Conservation (phyloP, 2,113 vertebrate species). For the Gymnocephalus cernua region DNA sequence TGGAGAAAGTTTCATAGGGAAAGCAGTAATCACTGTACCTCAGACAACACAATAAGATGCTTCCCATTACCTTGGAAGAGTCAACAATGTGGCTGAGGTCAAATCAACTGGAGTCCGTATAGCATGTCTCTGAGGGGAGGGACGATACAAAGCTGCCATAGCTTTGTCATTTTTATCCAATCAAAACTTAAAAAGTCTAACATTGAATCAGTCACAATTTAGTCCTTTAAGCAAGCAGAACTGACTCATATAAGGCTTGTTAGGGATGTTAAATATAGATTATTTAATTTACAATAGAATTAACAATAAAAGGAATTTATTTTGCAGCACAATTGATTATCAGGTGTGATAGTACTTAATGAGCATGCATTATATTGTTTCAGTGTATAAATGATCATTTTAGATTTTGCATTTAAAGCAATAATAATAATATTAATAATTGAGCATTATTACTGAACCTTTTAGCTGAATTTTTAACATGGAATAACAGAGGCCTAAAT, state of each 20-base stretch:
- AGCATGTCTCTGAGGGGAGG: constrained; percentile 42
- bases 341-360: neutral
- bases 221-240: neutral
- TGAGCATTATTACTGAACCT: neutral
- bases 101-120: constrained; percentile 58
- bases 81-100: constrained; percentile 70
- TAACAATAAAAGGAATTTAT: neutral
- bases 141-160: constrained; percentile 34
- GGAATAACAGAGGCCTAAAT: constrained; percentile 3
- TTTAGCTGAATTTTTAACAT: neutral
- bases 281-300: neutral
- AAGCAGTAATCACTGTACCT: constrained; percentile 66
- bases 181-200: constrained; percentile 26
- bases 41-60: constrained; percentile 76
- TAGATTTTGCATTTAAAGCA: neutral
- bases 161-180: constrained; percentile 23
- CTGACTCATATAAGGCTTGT: neutral
- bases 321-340: constrained; percentile 6
- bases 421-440: neutral
- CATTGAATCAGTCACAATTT: neutral
- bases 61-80: constrained; percentile 74
- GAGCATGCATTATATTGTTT: neutral
- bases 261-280: neutral
- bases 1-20: constrained; percentile 74
- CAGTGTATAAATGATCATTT: neutral